Conservation (phyloP, 2,113 vertebrate genomes). For the Ictalurus punctatus region DNA sequence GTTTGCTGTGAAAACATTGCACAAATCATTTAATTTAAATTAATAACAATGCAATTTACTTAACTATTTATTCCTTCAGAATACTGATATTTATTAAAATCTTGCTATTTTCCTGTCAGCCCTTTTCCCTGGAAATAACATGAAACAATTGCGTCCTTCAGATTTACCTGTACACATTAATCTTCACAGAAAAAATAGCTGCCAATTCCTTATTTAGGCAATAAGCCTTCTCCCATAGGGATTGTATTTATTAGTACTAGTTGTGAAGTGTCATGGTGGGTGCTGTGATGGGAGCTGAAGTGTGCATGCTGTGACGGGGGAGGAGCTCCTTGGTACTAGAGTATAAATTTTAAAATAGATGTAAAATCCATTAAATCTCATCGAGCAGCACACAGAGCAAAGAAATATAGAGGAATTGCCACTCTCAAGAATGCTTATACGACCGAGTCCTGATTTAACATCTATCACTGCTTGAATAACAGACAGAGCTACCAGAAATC, state of each 20-base stretch:
- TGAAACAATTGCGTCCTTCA: background rate
- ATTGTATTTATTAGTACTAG: conserved; percentile 38
- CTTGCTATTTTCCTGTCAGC: background rate
- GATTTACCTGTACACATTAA: conserved; percentile 16
- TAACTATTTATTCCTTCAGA: background rate
- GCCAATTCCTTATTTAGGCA: conserved; percentile 32
- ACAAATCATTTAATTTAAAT: background rate
- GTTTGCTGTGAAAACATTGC: background rate
- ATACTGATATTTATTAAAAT: background rate
- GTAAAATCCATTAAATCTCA: conserved; percentile 50
- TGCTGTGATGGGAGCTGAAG: background rate
- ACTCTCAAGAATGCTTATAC: conserved; percentile 43
- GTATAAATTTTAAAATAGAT: conserved; percentile 49
- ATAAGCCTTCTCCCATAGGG: conserved; percentile 34
- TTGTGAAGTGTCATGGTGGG: conserved; percentile 33
- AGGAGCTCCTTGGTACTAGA: conserved; percentile 16
- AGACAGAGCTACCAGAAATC: conserved; percentile 44
- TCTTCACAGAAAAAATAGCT: conserved; percentile 8
- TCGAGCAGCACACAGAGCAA: conserved; percentile 34
- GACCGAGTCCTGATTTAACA: conserved; percentile 47
- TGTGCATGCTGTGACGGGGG: background rate
- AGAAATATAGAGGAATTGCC: conserved; percentile 41
- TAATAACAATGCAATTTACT: background rate
- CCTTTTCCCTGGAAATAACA: background rate
- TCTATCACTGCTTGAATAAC: conserved; percentile 52